Percentiles rank a stretch among this genome's conserved stretches.
These are phyloP conservation scores for Dendrocincla fuliginosa DNA, from an alignment of 2,797 vertebrate species.

Conservation along the genomic window DNA sequence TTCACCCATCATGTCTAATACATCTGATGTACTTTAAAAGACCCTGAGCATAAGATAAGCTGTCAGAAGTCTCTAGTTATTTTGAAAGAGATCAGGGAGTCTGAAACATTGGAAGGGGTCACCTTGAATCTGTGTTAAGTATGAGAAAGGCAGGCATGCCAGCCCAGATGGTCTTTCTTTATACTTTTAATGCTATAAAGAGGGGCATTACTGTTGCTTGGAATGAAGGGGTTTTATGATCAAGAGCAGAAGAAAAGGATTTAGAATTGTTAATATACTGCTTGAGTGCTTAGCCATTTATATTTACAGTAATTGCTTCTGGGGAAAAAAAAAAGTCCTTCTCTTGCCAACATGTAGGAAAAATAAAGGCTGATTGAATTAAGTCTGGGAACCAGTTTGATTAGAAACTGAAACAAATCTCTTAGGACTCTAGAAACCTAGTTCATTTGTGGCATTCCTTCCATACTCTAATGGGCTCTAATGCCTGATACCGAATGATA, in stretches of 20 bases:
- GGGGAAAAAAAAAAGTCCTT: not conserved
- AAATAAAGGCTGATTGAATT: slow-evolving; percentile 69
- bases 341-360: slow-evolving; percentile 50
- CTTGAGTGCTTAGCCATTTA: slow-evolving; percentile 59
- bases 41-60: not conserved
- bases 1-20: not conserved
- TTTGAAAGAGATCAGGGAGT: not conserved
- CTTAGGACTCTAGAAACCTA: slow-evolving; percentile 25
- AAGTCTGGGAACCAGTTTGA: slow-evolving; percentile 65
- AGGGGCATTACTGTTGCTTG: not conserved
- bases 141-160: not conserved
- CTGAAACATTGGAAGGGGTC: not conserved
- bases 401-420: slow-evolving; percentile 67
- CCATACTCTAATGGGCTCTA: slow-evolving; percentile 39
- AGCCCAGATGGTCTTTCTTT: not conserved
- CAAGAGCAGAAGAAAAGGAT: slow-evolving; percentile 55
- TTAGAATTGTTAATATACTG: slow-evolving; percentile 57
- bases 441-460: slow-evolving; percentile 57
- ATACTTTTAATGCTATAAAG: slow-evolving; percentile 5
- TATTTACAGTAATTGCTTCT: slow-evolving; percentile 67
- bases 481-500: slow-evolving; percentile 32
- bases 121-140: not conserved
- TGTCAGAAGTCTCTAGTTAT: not conserved
- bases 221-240: slow-evolving; percentile 20
- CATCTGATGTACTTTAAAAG: not conserved